Percentiles rank a stretch among this genome's conserved stretches.
These are phyloP conservation scores for Gortyna flavago DNA, from an alignment of 2,888 invertebrate species.

Conservation along the genomic window DNA sequence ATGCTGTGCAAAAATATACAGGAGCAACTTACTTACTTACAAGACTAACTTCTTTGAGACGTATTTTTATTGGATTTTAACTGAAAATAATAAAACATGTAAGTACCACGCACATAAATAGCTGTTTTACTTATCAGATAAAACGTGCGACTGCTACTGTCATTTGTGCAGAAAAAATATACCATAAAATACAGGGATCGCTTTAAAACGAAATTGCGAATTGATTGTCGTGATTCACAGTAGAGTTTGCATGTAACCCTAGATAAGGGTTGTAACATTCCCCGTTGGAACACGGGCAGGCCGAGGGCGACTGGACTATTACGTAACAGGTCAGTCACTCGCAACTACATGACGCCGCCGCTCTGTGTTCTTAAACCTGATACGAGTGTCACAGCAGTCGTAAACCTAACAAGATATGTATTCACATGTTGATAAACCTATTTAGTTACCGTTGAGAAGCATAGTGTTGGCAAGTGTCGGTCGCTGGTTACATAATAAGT, in stretches of 20 bases:
- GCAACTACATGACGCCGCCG: conserved; percentile 44
- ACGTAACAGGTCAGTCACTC: conserved; percentile 62
- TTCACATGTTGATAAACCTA: conserved; percentile 52
- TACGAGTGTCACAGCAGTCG: conserved; percentile 20
- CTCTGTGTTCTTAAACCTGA: conserved; percentile 47
- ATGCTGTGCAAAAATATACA: conserved; percentile 57
- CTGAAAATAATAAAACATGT: conserved; percentile 42
- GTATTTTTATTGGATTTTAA: conserved; percentile 43
- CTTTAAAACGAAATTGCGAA: conserved; percentile 75
- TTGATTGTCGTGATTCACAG: conserved; percentile 81
- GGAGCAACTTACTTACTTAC: conserved; percentile 37
- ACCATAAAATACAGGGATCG: conserved; percentile 63
- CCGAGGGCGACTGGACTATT: conserved; percentile 65
- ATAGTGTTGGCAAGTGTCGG: conserved; percentile 30
- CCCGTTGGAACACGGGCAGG: conserved; percentile 73
- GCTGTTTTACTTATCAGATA: conserved; percentile 51
- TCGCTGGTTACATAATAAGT: conserved; percentile 56
- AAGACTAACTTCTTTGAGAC: conserved; percentile 26
- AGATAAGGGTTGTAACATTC: conserved; percentile 84
- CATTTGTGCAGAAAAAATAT: conserved; percentile 42
- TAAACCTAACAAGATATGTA: conserved; percentile 46
- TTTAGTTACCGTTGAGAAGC: conserved; percentile 41
- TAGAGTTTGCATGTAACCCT: conserved; percentile 84
- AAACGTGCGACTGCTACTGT: conserved; percentile 33
- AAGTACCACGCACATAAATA: conserved; percentile 23